Base-by-base conservation (phyloP, 2,888 invertebrate species). In the Rapana venosa region DNA sequence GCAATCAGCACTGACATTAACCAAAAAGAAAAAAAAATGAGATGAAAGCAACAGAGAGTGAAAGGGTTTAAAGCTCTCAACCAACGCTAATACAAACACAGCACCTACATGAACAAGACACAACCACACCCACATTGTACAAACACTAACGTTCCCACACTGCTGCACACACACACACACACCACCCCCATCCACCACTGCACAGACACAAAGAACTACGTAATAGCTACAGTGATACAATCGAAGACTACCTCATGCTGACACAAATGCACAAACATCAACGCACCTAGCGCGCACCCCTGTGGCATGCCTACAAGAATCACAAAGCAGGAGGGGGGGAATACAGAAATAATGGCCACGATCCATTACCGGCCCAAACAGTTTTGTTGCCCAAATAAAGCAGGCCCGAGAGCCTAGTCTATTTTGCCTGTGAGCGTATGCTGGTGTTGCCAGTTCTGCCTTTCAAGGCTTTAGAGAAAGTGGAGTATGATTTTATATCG, bases 401-500 rank as follows among this genome's bases (percentile, higher is more conserved):
- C 47, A 58, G 77, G 85, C 22, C 32, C 17, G 13, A 36, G 77
- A 88, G 84, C 87, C 74, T 81, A 87, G 87, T 89, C 89, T 87
- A 89, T 90, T 90, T 90, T 87, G 74, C 87, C 74, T 61, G 79
- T 32, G 8, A 30, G 87, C n/a, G 15, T 47, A 4, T n/a, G 56
- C 56, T 32, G 87, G 6, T 85, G 84, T 58, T 58, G 58, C 84
- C 58, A 85, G 84, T 85, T n/a, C 58, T 36, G 66, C 32, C 66
- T 83, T 89, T 89, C 89, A 83, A 89, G 61, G 36, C 79, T 74
- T 90, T 85, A 86, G 85, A 89, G 88, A 84, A 70, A 35, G 88
- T 87, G 88, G 88, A 91, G 91, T 91, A 91, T 91, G 89, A 91
- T 91, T 91, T 89, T 91, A 89, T 91, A 91, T 89, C 84, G 85